phyloP scores from a whole-genome alignment of 2,797 vertebrate species.

The Enteromius argenteus region DNA sequence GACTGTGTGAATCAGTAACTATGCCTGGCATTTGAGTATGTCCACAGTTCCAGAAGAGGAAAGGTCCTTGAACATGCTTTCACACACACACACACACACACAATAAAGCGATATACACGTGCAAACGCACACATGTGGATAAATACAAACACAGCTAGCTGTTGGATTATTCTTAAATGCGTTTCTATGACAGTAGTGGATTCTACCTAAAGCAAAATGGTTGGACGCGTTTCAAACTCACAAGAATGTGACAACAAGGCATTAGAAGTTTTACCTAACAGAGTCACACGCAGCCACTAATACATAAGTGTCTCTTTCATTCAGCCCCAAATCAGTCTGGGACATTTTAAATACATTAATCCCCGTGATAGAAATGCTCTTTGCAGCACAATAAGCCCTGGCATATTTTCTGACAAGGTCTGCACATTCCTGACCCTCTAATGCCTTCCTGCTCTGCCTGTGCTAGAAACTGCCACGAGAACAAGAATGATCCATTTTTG shows the following conservation, averaged over 20 bases:
- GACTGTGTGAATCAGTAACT: constrained; percentile 54
- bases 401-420: constrained; percentile 57
- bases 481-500: background rate
- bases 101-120: background rate
- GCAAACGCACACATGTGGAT: background rate
- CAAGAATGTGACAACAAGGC: constrained; percentile 35
- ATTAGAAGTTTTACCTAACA: constrained; percentile 22
- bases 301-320: constrained; percentile 42
- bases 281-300: constrained; percentile 17
- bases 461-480: constrained; percentile 22
- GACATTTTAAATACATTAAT: constrained; percentile 52
- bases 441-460: constrained; percentile 16
- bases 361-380: constrained; percentile 44
- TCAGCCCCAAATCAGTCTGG: constrained; percentile 30
- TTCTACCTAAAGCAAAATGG: constrained; percentile 52
- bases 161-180: constrained; percentile 64
- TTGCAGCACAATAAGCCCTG: constrained; percentile 46
- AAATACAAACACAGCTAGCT: constrained; percentile 3
- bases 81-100: background rate
- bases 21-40: constrained; percentile 66
- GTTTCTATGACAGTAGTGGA: constrained; percentile 55
- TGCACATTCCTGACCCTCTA: constrained; percentile 55
- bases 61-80: constrained; percentile 23
- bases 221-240: constrained; percentile 12
- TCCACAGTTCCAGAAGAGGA: constrained; percentile 34